These are phyloP conservation scores for Lithobates pipiens DNA, from an alignment of 2,797 vertebrate genomes.

Conservation along the genomic window DNA sequence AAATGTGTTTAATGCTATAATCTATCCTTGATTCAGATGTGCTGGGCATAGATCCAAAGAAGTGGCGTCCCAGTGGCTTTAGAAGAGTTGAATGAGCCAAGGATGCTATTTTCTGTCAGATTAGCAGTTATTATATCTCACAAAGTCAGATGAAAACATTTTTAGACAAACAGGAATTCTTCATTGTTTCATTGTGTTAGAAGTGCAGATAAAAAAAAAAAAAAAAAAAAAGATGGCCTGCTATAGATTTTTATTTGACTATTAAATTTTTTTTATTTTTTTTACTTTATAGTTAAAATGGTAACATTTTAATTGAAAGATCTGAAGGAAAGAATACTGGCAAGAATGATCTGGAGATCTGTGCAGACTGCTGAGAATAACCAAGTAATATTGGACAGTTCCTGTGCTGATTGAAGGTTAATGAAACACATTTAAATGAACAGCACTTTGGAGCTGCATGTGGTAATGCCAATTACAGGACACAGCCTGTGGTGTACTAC, in stretches of 20 bases:
- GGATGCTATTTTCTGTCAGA: conserved; percentile 43
- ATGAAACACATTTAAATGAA: conserved; percentile 46
- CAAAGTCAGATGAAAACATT: conserved; percentile 32
- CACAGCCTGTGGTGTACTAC: conserved; percentile 37
- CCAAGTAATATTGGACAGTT: conserved; percentile 43
- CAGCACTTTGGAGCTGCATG: conserved; percentile 23
- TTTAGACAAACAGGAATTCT: not conserved
- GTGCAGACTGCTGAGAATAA: conserved; percentile 24
- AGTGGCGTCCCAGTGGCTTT: conserved; percentile 23
- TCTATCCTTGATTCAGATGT: conserved; percentile 43
- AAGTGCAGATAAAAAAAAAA: not conserved
- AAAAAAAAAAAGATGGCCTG: not conserved
- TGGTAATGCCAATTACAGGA: conserved; percentile 44
- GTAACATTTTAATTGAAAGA: conserved; percentile 32
- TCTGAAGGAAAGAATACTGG: conserved; percentile 12
- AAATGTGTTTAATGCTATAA: conserved; percentile 46
- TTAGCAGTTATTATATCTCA: conserved; percentile 24
- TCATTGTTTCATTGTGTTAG: not conserved
- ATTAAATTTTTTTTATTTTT: conserved; percentile 4
- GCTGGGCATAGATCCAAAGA: conserved; percentile 27
- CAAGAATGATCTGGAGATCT: conserved; percentile 18
- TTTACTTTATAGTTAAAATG: conserved; percentile 26
- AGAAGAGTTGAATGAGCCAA: conserved; percentile 5
- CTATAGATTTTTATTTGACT: conserved; percentile 7
- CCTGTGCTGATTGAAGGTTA: conserved; percentile 35